Evolutionary conservation across 2,113 vertebrate species (phyloP).

Genomic region (Syrmaticus mikado): DNA sequence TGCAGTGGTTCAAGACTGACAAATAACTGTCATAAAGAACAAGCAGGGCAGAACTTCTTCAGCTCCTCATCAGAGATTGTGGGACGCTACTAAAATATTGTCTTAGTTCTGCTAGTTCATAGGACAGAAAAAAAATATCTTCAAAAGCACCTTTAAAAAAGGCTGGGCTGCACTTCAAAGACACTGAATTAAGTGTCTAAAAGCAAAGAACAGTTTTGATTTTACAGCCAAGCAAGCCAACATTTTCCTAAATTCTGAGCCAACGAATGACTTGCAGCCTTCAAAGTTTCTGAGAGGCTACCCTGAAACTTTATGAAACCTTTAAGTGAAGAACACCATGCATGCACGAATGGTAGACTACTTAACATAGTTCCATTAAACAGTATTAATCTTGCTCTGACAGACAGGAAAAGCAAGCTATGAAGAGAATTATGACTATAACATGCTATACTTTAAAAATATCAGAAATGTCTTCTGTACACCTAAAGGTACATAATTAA

Average conservation of each 20-base stretch:
- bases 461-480: background rate
- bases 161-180: background rate
- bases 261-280: background rate
- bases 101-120: background rate
- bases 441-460: background rate
- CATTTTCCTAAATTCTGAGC: background rate
- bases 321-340: background rate
- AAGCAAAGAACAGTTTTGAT: background rate
- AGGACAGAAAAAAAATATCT: background rate
- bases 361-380: background rate
- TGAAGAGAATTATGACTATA: background rate
- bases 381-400: background rate
- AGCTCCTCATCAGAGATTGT: background rate
- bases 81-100: background rate
- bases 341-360: background rate
- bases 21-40: background rate
- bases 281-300: background rate
- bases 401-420: background rate
- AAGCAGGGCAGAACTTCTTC: background rate
- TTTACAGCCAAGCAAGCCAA: background rate
- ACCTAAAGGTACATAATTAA: background rate
- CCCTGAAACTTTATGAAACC: background rate
- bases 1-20: background rate
- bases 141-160: background rate
- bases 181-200: background rate